Evolutionary conservation across 2,113 vertebrate species (phyloP).

Genomic region (Plecotus auritus): DNA sequence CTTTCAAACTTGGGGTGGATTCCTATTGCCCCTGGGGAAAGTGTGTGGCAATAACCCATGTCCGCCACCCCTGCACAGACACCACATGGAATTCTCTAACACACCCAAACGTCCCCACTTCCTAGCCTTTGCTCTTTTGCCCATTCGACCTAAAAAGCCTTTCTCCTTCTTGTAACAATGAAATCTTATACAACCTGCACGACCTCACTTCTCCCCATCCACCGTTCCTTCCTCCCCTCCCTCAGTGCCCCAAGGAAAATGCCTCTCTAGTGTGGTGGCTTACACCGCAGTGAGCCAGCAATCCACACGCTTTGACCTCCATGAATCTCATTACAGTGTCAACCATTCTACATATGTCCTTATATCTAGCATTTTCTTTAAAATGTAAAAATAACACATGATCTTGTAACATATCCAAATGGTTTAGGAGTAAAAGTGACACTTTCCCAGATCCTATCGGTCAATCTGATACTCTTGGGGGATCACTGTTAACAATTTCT

Average conservation of each 20-base stretch:
- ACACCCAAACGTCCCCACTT: rapidly evolving
- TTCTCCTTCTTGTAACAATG: neutral
- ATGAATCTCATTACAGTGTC: neutral
- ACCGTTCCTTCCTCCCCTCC: no score
- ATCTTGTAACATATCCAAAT: neutral
- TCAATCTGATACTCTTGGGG: neutral
- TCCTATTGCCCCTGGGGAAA: neutral
- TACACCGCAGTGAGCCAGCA: rapidly evolving
- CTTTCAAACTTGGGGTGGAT: neutral
- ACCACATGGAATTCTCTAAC: neutral
- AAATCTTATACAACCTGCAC: no score
- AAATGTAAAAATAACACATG: neutral
- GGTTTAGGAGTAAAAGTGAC: neutral
- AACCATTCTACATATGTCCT: no score
- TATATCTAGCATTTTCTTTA: neutral
- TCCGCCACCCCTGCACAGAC: neutral
- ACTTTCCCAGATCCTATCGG: no score
- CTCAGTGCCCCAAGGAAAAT: no score
- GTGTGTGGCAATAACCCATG: no score
- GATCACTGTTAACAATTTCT: neutral
- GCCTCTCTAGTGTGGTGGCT: neutral
- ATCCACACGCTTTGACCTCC: neutral
- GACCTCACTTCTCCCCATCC: neutral
- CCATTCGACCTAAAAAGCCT: neutral
- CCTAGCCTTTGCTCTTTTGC: neutral